phyloP scores from a whole-genome alignment of 2,113 vertebrate genomes.

The Paramisgurnus dabryanus region DNA sequence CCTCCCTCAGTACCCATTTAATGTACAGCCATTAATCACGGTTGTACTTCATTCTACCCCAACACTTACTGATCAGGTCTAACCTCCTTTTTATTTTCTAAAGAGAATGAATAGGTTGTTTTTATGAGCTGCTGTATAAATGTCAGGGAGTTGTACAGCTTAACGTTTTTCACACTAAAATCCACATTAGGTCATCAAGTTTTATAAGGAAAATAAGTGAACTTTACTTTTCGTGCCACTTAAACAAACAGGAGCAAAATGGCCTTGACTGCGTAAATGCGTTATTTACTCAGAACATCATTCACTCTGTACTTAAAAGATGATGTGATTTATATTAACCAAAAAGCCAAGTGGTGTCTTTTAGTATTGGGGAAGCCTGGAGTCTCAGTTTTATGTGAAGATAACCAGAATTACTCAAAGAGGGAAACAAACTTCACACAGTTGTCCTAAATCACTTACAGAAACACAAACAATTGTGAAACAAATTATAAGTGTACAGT shows the following conservation, averaged over 20 bases:
- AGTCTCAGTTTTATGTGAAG: neutral
- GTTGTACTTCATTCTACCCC: slow-evolving; percentile 17
- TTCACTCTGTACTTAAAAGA: neutral
- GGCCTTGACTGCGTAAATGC: neutral
- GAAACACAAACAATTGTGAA: too few species aligned
- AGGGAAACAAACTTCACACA: neutral
- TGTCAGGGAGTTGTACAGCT: slow-evolving; percentile 14
- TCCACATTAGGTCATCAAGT: neutral
- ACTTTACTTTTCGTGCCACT: neutral
- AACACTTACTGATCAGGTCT: slow-evolving; percentile 17
- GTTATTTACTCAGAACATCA: neutral
- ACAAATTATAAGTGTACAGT: too few species aligned
- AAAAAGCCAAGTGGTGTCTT: neutral
- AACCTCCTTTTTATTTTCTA: neutral
- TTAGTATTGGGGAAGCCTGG: neutral
- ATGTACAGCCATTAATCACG: slow-evolving; percentile 46
- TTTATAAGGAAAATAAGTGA: neutral
- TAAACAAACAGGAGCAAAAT: neutral
- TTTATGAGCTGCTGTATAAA: slow-evolving; percentile 17
- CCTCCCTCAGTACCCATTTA: slow-evolving; percentile 50
- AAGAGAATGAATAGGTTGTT: neutral
- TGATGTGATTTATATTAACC: neutral
- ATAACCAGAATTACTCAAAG: slow-evolving; percentile 2
- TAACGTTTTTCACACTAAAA: neutral
- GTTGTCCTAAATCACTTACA: neutral